Percentiles rank a stretch among this genome's conserved stretches.
Evolutionary conservation across 2,888 invertebrate genomes (phyloP).

Genomic region (Idaea aversata): DNA sequence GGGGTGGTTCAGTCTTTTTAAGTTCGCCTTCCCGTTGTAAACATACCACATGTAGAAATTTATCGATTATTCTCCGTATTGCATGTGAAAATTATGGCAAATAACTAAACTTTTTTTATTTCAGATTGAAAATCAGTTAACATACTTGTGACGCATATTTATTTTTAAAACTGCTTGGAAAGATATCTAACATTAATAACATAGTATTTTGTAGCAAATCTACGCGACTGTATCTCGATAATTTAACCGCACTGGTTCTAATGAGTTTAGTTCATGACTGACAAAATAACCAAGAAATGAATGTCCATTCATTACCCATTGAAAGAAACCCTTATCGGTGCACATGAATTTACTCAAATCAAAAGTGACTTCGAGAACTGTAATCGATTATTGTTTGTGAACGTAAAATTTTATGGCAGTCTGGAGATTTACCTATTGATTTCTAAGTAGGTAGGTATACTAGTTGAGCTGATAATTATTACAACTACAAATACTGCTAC

Average conservation of each 20-base stretch:
- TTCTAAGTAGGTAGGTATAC: not conserved
- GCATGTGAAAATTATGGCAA: not conserved
- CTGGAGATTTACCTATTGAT: not conserved
- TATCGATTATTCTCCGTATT: conserved; percentile 4
- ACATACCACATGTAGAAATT: conserved; percentile 9
- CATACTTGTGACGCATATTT: not conserved
- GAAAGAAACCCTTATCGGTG: conserved; percentile 23
- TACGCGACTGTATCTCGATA: not conserved
- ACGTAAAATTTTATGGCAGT: not conserved
- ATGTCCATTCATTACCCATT: not conserved
- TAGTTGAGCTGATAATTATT: not conserved
- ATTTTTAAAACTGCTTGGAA: not conserved
- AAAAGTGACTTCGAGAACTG: conserved; percentile 13
- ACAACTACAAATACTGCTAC: conserved; percentile 6
- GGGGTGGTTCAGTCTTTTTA: conserved; percentile 48
- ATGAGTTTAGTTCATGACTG: not conserved
- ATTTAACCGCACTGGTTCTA: not conserved
- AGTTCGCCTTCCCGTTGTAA: conserved; percentile 38
- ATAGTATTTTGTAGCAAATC: not conserved
- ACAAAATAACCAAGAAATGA: not conserved
- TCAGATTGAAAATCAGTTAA: not conserved
- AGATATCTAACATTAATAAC: not conserved
- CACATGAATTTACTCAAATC: conserved; percentile 21
- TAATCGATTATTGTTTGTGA: not conserved
- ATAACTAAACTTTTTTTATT: not conserved